These are phyloP conservation scores for Enteromius unitaeniatus DNA, from an alignment of 2,797 vertebrate species.

Conservation along the genomic window DNA sequence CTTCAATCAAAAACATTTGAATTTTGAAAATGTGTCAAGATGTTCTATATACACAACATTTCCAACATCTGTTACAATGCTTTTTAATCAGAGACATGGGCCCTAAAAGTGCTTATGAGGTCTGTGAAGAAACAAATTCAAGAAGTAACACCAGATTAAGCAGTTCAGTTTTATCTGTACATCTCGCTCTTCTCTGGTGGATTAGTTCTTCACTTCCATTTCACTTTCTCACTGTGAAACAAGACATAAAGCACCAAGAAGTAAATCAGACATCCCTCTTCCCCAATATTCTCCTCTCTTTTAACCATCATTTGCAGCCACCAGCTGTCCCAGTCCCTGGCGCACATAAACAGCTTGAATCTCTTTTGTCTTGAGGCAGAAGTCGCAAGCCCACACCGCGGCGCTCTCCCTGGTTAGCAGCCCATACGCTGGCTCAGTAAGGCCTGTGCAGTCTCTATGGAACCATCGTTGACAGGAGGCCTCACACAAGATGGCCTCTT, in stretches of 20 bases:
- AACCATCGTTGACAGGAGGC: conserved; percentile 98
- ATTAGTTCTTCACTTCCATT: conserved; percentile 41
- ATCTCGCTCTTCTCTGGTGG: conserved; percentile 24
- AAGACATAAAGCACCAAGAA: conserved; percentile 46
- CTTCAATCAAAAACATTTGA: conserved; percentile 7
- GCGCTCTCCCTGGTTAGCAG: conserved; percentile 93
- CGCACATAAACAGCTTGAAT: conserved; percentile 96
- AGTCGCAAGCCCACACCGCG: conserved; percentile 96
- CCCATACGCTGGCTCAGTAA: conserved; percentile 95
- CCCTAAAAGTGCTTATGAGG: conserved; percentile 65
- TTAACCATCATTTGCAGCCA: conserved; percentile 95
- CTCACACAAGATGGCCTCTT: conserved; percentile 96
- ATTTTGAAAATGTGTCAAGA: conserved; percentile 29
- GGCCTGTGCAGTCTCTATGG: conserved; percentile 95
- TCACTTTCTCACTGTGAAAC: conserved; percentile 27
- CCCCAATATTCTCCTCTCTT: conserved; percentile 14
- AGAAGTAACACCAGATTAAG: conserved; percentile 31
- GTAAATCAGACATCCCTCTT: conserved; percentile 36
- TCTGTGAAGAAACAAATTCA: conserved; percentile 48
- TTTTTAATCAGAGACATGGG: conserved; percentile 66
- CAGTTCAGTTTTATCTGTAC: conserved; percentile 8
- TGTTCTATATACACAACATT: conserved; percentile 39
- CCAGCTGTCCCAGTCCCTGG: conserved; percentile 93
- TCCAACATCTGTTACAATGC: conserved; percentile 18
- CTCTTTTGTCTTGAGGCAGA: conserved; percentile 98